Base-by-base conservation (phyloP, 92 coral and sea anemone species). In the Heliopora coerulea region DNA sequence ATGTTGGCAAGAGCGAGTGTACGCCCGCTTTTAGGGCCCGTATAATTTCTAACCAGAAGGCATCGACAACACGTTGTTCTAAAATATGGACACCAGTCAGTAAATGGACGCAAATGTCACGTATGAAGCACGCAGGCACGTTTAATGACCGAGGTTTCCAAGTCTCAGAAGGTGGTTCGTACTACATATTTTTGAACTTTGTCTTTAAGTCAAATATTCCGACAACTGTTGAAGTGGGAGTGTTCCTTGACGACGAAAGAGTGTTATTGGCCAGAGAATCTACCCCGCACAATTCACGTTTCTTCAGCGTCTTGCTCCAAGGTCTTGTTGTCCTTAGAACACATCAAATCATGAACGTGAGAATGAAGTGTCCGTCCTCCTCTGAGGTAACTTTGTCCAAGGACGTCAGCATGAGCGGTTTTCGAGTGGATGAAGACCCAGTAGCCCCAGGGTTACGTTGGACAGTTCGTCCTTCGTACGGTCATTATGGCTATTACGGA, bases 301-400 rank as follows among this genome's bases (percentile, higher is more conserved):
- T 46, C 52, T 63, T 63, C 30, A 63, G 70, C 15, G 21, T 63
- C 14, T 27, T n/a, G 12, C 49, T 63, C 18, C 50, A 63, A 40
- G 70, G 70, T 14, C 9, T 63, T 19, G 49, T 63, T 18, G 49
- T 19, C 1, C 27, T 63, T 10, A 63, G 8, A 34, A n/a, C 28
- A n/a, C 20, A 35, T 1, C 70, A 63, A 63, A 48, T 34, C 17
- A 35, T 63, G 41, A 52, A 63, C 13, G 10, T 63, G 25, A 35
- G 46, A 35, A 35, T 63, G 3, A 63, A 63, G 11, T 63, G 70
- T 39, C 17, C 10, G 1, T 9, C 50, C n/a, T 21, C 70, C 1
- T 19, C 8, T 14, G 27, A 18, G 49, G 29, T 63, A 5, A 63
- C 70, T 35, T 63, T 10, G 35, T 42, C 46, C 8, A 19, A 63